Evolutionary conservation across 2,797 vertebrate species (phyloP).

Genomic region (Erethizon dorsatum): DNA sequence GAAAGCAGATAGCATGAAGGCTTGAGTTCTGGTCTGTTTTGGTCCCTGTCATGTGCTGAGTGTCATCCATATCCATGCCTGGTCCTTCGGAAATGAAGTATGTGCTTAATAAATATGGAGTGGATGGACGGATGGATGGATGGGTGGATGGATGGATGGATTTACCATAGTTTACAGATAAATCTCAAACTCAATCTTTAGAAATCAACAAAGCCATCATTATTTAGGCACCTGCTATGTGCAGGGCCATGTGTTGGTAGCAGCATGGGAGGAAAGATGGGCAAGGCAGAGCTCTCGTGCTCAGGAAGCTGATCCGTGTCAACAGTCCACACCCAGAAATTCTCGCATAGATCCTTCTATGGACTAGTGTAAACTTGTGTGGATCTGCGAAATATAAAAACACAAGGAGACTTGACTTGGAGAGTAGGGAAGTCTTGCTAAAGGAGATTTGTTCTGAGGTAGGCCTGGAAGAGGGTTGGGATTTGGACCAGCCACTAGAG

Average conservation of each 20-base stretch:
- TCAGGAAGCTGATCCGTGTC: neutral
- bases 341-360: no score
- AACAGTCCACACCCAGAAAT: neutral
- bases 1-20: neutral
- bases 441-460: neutral
- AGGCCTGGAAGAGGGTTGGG: neutral
- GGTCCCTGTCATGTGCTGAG: neutral
- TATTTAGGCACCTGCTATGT: neutral
- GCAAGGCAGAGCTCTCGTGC: accelerated
- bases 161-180: neutral
- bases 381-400: neutral
- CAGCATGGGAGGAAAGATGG: neutral
- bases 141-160: neutral
- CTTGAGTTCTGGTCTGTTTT: neutral
- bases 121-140: neutral
- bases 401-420: accelerated
- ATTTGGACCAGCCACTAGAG: neutral
- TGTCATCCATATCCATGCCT: neutral
- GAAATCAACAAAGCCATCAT: neutral
- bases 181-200: neutral
- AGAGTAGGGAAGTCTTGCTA: neutral
- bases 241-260: no score
- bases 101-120: neutral
- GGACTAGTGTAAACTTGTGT: accelerated
- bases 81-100: neutral